Evolutionary conservation across 35 echinoderm and acorn worm genomes (phyloP), one percentile per base, ranked within the genome.

Genomic region (Apostichopus parvimensis): DNA sequence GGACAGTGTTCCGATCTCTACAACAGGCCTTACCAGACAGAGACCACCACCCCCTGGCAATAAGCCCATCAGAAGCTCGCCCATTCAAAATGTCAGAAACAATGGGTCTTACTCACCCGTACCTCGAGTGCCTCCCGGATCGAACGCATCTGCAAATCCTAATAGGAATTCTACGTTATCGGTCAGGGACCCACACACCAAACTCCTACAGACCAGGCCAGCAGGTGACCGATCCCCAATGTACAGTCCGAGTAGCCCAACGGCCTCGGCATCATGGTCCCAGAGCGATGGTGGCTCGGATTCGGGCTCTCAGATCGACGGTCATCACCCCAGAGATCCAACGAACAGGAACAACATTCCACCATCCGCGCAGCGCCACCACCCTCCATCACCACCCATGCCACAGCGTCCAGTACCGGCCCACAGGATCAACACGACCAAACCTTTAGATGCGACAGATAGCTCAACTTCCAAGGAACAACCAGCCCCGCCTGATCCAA

Each of bases 201-300:
- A 83, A 28, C 92, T 90, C n/a, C 82, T 95, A 6, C 79, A 75
- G 5, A 90, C 81, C 52, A 88, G 94, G 62, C 87, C 92, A 54
- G 92, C 94, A 72, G 92, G 94, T 15, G 92, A 95, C 73, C 75
- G 94, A 57, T 93, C 94, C 17, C 94, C 94, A 28, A 95, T 95
- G 92, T 95, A 95, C 78, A 93, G 92, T 28, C 92, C 89, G 6
- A 91, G 87, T 65, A 90, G 88, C 60, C 93, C 89, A 57, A 79
- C 93, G 8, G 79, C 87, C 25, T 14, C 71, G 4, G 10, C 25
- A 5, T 23, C 77, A 13, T 94, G 93, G 93, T 24, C 89, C 11
- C 73, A 91, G 53, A 64, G 57, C 9, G 61, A 73, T 11, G 21
- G 8, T 72, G 86, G 62, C 52, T 72, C 28, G 0, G 86, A 73